Evolutionary conservation across 2,113 vertebrate genomes (phyloP), one percentile per base, ranked within the genome.

Genomic region (Nymphicus hollandicus): DNA sequence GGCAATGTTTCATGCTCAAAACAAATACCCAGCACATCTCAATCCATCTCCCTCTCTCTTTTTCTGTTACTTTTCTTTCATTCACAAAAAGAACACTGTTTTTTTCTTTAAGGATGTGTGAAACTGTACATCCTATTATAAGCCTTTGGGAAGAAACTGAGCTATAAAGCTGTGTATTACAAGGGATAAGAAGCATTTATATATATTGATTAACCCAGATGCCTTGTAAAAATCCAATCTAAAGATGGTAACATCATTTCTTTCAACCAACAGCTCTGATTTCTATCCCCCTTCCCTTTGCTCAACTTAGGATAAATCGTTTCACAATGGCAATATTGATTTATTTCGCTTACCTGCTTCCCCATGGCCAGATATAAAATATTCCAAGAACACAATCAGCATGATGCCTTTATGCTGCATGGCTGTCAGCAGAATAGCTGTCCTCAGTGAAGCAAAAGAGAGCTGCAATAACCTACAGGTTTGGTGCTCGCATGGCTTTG

Each of bases 341-440:
- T 87, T 85, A 80, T 88, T 95, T 88, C 87, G n/a, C 97, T 97
- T 97, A 98, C 97, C 97, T 98, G 96, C 68, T 78, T 95, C 89
- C 37, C 84, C 95, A 17, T 71, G 95, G 81, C 89, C 93, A 86
- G 80, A 86, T 89, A 98, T 29, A 56, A 97, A 74, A 81, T 95
- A 97, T 44, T 97, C 95, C 96, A 98, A 93, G 95, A 98, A 78
- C 24, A 98, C 79, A 87, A 98, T 97, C 92, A 98, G 91, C 68
- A 96, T 69, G 47, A 98, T 95, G 91, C 96, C 91, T 94, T 94
- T 93, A 71, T 73, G 94, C 84, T 96, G 95, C 97, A 97, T 96
- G 97, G 73, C 92, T 96, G 95, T 91, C 90, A 96, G 91, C 65
- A 81, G 92, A 91, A 77, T 92, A 94, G 80, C 89, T 92, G 70